These are phyloP conservation scores for Benthosema pterotum DNA, from an alignment of 2,797 vertebrate genomes.

Conservation along the genomic window DNA sequence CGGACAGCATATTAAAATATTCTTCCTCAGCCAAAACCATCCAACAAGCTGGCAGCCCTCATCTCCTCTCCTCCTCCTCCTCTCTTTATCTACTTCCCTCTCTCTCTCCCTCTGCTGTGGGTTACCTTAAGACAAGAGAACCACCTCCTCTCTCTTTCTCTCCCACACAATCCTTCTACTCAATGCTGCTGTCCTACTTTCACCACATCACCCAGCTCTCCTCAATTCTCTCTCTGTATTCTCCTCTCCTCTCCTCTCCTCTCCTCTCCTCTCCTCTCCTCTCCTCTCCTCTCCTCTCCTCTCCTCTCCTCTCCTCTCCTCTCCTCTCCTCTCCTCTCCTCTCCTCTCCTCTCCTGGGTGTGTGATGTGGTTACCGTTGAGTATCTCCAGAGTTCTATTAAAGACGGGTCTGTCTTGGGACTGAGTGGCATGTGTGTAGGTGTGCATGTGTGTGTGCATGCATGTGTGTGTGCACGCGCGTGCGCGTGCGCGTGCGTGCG, in stretches of 20 bases:
- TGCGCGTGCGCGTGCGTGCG: conserved; percentile 6
- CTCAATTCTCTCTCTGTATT: conserved; percentile 22
- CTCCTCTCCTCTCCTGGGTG: conserved; percentile 60
- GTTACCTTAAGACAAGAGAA: conserved; percentile 66
- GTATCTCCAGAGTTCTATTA: conserved; percentile 64
- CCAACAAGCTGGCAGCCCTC: conserved; percentile 45
- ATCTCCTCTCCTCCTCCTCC: conserved; percentile 15
- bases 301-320: conserved; percentile 60
- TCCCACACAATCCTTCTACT: conserved; percentile 58
- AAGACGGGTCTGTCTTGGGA: conserved; percentile 67
- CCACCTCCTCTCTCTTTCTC: conserved; percentile 69
- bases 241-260: conserved; percentile 62
- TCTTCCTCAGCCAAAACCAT: conserved; percentile 62
- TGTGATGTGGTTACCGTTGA: conserved; percentile 70
- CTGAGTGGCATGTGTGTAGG: conserved; percentile 21
- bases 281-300: conserved; percentile 65
- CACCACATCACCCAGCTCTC: conserved; percentile 11
- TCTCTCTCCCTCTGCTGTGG: background rate
- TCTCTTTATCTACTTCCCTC: conserved; percentile 2
- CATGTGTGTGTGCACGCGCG: conserved; percentile 17
- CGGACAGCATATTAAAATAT: conserved; percentile 72
- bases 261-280: conserved; percentile 30
- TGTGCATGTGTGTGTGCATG: conserved; percentile 8
- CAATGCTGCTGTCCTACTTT: conserved; percentile 3
- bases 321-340: conserved; percentile 24